These are phyloP conservation scores for Ditylenchus weischeri DNA, from an alignment of 2,888 invertebrate genomes.

Conservation along the genomic window DNA sequence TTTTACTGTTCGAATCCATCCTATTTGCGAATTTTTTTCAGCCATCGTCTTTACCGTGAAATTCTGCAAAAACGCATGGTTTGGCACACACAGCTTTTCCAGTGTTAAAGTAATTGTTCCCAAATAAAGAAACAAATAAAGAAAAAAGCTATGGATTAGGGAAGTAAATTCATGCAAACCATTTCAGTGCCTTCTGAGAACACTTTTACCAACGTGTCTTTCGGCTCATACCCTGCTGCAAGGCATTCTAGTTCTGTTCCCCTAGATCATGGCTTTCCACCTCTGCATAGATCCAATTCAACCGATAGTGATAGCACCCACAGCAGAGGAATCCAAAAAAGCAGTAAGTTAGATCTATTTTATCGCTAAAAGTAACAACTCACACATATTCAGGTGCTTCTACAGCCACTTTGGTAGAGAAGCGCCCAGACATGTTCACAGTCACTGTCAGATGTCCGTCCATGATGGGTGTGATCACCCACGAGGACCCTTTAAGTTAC, in stretches of 20 bases:
- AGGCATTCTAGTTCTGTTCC: neutral
- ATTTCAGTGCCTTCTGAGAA: neutral
- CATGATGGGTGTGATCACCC: conserved; percentile 37
- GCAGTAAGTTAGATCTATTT: neutral
- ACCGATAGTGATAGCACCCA: conserved; percentile 16
- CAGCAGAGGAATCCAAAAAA: conserved; percentile 13
- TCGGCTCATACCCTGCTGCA: neutral
- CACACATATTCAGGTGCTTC: conserved; percentile 24
- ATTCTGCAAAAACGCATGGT: too few relatives aligned
- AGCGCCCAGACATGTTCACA: conserved; percentile 28
- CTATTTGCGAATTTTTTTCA: too few relatives aligned
- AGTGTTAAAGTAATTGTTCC: too few relatives aligned
- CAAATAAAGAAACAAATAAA: neutral
- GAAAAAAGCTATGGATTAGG: neutral
- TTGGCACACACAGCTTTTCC: too few relatives aligned
- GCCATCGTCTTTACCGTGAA: too few relatives aligned
- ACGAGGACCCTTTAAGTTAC: conserved; percentile 42
- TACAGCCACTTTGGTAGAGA: conserved; percentile 30
- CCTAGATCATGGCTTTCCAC: neutral
- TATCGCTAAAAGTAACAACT: neutral
- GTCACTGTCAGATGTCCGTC: conserved; percentile 25
- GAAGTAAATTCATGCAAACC: neutral
- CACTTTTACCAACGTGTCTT: neutral
- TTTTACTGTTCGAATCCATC: too few relatives aligned
- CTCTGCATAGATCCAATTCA: conserved; percentile 11